phyloP scores from a whole-genome alignment of 2,888 invertebrate genomes.

The Eupeodes latifasciatus region DNA sequence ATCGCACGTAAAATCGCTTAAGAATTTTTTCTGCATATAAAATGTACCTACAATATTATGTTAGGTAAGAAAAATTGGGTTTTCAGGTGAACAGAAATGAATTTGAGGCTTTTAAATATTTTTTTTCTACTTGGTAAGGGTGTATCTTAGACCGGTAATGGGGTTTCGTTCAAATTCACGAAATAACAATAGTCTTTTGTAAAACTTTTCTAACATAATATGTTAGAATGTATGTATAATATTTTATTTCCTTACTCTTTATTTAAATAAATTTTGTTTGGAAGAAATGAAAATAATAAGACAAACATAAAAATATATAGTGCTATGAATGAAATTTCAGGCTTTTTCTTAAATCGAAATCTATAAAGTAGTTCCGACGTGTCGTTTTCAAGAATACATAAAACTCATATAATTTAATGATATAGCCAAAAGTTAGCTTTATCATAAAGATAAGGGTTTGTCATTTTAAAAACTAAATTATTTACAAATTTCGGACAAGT shows the following conservation, averaged over 20 bases:
- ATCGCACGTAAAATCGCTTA: slow-evolving; percentile 33
- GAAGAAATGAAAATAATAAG: not conserved
- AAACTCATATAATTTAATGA: too few relatives aligned
- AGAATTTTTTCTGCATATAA: slow-evolving; percentile 35
- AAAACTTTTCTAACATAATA: not conserved
- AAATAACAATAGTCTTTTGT: slow-evolving; percentile 18
- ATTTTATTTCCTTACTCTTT: slow-evolving; percentile 4
- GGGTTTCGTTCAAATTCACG: slow-evolving; percentile 37
- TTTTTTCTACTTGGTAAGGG: not conserved
- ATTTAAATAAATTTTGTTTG: not conserved
- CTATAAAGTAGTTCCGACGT: too few relatives aligned
- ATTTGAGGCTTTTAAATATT: slow-evolving; percentile 4
- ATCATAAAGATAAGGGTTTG: too few relatives aligned
- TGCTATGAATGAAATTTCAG: not conserved
- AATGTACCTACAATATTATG: not conserved
- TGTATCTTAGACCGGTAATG: slow-evolving; percentile 40
- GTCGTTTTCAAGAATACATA: too few relatives aligned
- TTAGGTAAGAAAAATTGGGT: slow-evolving; percentile 43
- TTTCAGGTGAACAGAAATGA: slow-evolving; percentile 58
- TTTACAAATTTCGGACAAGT: too few relatives aligned
- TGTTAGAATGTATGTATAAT: not conserved
- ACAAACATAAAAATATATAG: not conserved
- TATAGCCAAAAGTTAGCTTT: too few relatives aligned
- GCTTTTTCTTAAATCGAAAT: not conserved
- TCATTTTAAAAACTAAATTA: too few relatives aligned